phyloP scores from a whole-genome alignment of 53 echinoderm and acorn worm genomes.

The Paelopatides confundens region DNA sequence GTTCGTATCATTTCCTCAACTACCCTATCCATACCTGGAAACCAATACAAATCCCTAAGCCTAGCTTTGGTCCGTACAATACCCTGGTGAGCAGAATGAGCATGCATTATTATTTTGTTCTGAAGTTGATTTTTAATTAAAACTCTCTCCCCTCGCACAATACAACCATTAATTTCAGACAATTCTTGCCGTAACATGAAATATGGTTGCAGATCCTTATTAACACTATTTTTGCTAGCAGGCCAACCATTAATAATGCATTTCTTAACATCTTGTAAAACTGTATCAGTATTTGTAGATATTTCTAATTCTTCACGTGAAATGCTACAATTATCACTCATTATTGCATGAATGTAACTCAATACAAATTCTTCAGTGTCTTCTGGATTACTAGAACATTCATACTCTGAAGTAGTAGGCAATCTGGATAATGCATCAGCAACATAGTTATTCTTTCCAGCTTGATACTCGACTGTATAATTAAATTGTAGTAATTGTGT shows the following conservation, averaged over 20 bases:
- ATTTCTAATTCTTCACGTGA: neutral
- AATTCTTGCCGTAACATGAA: constrained; percentile 56
- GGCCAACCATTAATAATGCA: constrained; percentile 48
- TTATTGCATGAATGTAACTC: neutral
- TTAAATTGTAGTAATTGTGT: constrained; percentile 48
- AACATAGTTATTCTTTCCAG: constrained; percentile 36
- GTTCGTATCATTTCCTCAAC: constrained; percentile 47
- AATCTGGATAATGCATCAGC: constrained; percentile 55
- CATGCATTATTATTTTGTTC: constrained; percentile 4
- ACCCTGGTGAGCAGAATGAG: constrained; percentile 69
- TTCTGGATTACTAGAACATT: constrained; percentile 9
- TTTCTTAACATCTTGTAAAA: constrained; percentile 31
- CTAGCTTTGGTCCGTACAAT: constrained; percentile 62
- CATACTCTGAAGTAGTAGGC: neutral
- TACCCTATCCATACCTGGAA: constrained; percentile 58
- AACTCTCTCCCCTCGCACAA: constrained; percentile 52
- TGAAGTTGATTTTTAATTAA: constrained; percentile 34
- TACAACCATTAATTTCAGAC: constrained; percentile 15
- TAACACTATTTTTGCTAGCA: neutral
- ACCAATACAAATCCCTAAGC: constrained; percentile 62
- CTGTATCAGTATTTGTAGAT: constrained; percentile 28
- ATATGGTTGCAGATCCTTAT: constrained; percentile 12
- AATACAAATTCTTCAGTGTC: constrained; percentile 35
- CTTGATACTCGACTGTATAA: constrained; percentile 48
- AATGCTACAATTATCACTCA: neutral